Base-by-base conservation (phyloP, 1,140 invertebrate genomes). In the Drosophila jambulina region DNA sequence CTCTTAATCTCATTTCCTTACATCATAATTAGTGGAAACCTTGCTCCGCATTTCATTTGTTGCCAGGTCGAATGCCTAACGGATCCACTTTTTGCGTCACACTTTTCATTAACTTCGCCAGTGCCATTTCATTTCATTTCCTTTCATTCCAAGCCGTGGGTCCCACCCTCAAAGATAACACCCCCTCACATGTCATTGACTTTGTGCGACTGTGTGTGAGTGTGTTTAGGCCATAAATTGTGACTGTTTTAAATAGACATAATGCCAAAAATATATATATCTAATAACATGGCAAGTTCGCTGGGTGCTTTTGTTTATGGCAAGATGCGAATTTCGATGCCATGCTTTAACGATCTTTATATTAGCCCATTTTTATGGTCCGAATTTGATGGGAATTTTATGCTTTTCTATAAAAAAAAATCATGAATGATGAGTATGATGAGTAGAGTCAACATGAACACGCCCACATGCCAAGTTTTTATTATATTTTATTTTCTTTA, bases 171-270 rank as follows among this genome's bases (percentile, higher is more conserved):
- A 19, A 19, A 51, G 65, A 64, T 64, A 68, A 68, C 61, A 64
- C 43, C 36, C 48, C 59, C 42, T 23, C 60, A 58, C 58, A 81
- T 86, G 82, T 87, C 82, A 82, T 76, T 86, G 82, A 86, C 82
- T 81, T 78, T 67, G 46, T 25, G n/a, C 2, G 62, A 13, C 45
- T 36, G 25, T 42, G 42, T 71, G n/a, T 46, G 57, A 23, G 45
- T 62, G n/a, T 59, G 32, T 34, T 64, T 75, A 25, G 51, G 60
- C 45, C 51, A 75, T 75, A 75, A 75, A 75, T 75, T 75, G n/a
- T 64, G 10, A 51, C 15, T 51, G 21, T 49, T 62, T 49, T 62
- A 68, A 43, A 65, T 67, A 67, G 63, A 46, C 56, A 61, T 43
- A 61, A 62, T 45, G 19, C 25, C 48, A 56, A 64, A 64, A 49